phyloP scores from a whole-genome alignment of 2,888 invertebrate species.

The Lucinisca nassula region DNA sequence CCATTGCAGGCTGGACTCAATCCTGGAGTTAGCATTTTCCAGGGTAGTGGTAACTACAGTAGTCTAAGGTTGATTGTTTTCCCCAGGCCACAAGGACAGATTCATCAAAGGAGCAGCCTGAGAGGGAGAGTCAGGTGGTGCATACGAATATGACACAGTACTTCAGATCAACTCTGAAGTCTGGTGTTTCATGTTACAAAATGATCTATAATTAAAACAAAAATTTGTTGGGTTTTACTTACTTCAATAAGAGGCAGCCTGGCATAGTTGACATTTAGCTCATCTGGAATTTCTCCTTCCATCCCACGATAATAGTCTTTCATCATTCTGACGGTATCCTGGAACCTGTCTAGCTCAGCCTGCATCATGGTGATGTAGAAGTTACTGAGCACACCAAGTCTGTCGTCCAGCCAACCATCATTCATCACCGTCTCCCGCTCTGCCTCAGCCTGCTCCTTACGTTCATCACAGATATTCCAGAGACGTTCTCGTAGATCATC shows the following conservation, averaged over 20 bases:
- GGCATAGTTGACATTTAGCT: constrained; percentile 82
- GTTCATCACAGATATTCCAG: constrained; percentile 87
- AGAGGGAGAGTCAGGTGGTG: too few relatives aligned
- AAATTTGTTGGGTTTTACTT: constrained; percentile 4
- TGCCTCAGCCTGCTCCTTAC: constrained; percentile 86
- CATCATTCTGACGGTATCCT: constrained; percentile 86
- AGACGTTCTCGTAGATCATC: constrained; percentile 87
- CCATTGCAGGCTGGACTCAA: too few relatives aligned
- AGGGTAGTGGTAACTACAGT: too few relatives aligned
- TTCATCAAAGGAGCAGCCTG: too few relatives aligned
- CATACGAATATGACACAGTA: too few relatives aligned
- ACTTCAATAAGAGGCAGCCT: constrained; percentile 87
- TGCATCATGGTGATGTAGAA: constrained; percentile 87
- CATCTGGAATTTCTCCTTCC: constrained; percentile 87
- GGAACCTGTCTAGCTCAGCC: constrained; percentile 86
- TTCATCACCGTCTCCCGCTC: constrained; percentile 84
- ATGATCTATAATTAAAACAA: not conserved
- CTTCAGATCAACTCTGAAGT: too few relatives aligned
- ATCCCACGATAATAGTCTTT: constrained; percentile 88
- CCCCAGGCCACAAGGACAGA: too few relatives aligned
- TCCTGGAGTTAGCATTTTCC: too few relatives aligned
- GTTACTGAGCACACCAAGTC: constrained; percentile 87
- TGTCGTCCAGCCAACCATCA: constrained; percentile 88
- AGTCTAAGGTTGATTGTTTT: too few relatives aligned
- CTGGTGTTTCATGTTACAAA: too few relatives aligned